Evolutionary conservation across 1,140 invertebrate species (phyloP).

Genomic region (Meloidogyne exigua): DNA sequence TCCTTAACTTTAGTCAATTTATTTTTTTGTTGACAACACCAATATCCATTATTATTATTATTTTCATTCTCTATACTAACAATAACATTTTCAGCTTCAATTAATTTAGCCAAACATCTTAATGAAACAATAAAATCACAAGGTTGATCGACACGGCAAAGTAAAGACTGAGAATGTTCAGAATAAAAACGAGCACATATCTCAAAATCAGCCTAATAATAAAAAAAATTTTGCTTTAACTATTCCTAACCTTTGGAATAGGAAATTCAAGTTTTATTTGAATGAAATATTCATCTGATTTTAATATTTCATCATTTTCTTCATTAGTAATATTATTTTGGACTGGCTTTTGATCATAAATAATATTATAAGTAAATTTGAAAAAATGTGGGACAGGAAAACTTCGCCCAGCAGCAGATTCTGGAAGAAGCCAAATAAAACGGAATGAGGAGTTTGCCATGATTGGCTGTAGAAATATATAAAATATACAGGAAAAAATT

Average conservation of each 20-base stretch:
- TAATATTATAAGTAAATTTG: slow-evolving; percentile 30
- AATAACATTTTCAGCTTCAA: slow-evolving; percentile 46
- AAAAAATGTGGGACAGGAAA: slow-evolving; percentile 37
- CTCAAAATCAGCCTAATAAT: slow-evolving; percentile 50
- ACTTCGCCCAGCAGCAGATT: slow-evolving; percentile 13
- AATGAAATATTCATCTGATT: slow-evolving; percentile 34
- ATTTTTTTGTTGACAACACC: slow-evolving; percentile 15
- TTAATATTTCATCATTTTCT: slow-evolving; percentile 21
- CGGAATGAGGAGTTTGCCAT: slow-evolving; percentile 45
- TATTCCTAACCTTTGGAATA: slow-evolving; percentile 33
- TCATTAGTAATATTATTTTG: neutral
- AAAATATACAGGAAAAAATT: neutral
- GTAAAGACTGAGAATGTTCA: slow-evolving; percentile 54
- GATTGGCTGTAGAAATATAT: slow-evolving; percentile 37
- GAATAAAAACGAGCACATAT: slow-evolving; percentile 57
- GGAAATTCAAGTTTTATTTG: slow-evolving; percentile 34
- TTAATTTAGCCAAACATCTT: slow-evolving; percentile 40
- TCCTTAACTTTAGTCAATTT: slow-evolving; percentile 55
- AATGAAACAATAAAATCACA: slow-evolving; percentile 60
- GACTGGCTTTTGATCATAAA: neutral
- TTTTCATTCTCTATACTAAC: slow-evolving; percentile 48
- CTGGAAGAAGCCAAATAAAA: slow-evolving; percentile 44
- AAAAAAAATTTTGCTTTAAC: slow-evolving; percentile 1
- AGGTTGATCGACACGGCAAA: slow-evolving; percentile 49
- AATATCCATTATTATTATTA: neutral